Conservation (phyloP, 2,888 invertebrate species). For the Harpalus rubripes region DNA sequence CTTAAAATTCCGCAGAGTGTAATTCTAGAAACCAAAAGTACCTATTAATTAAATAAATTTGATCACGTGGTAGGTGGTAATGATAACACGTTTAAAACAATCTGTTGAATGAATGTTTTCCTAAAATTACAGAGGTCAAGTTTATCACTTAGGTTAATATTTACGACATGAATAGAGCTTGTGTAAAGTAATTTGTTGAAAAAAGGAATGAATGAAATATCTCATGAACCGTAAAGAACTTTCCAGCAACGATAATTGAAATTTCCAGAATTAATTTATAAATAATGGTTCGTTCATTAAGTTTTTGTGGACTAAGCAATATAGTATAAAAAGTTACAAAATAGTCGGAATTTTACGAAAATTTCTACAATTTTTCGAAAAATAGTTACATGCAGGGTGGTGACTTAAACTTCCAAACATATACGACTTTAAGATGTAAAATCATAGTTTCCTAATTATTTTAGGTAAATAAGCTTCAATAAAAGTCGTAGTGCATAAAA, state of each 20-base stretch:
- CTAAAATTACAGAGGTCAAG: constrained; percentile 11
- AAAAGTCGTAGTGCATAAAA: no score
- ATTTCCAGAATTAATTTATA: constrained; percentile 24
- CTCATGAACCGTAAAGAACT: constrained; percentile 12
- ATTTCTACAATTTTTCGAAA: no score
- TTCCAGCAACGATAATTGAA: constrained; percentile 18
- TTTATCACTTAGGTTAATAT: constrained; percentile 19
- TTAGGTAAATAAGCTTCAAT: no score
- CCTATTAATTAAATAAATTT: no score
- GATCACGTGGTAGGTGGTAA: no score
- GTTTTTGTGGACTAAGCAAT: background rate
- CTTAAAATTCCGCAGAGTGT: no score
- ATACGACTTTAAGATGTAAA: no score
- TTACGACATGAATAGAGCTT: background rate
- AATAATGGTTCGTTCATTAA: constrained; percentile 18
- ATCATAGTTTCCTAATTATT: no score
- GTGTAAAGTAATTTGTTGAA: background rate
- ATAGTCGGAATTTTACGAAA: no score
- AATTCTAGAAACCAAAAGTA: no score
- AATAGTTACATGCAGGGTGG: no score
- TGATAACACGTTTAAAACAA: background rate
- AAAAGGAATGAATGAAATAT: constrained; percentile 10
- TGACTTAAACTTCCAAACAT: no score
- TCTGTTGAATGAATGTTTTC: background rate
- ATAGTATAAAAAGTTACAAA: background rate